Base-by-base conservation (phyloP, 2,113 vertebrate species). In the Oceanites oceanicus region DNA sequence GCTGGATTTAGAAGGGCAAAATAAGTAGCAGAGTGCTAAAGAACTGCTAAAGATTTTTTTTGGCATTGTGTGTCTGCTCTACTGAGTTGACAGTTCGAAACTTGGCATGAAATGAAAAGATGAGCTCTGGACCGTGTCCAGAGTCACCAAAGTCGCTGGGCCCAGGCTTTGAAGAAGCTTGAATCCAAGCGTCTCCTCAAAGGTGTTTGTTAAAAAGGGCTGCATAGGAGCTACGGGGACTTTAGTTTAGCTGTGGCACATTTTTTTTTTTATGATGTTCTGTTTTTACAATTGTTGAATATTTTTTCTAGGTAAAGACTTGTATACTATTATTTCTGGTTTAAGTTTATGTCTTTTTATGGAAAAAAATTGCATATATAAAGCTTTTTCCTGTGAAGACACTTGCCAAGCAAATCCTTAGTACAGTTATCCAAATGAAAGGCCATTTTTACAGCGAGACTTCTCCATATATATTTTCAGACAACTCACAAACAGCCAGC, bases 41-140 rank as follows among this genome's bases (percentile, higher is more conserved):
- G 86, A 91, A 79, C 58, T 58, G 84, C 83, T 88, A 6, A 85
- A 78, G 74, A 68, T 61, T 90, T 68, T 63, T 89, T 90, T 83
- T 93, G 90, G n/a, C 71, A 5, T 72, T 74, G 50, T 40, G 38
- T 8, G 23, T 61, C 61, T 47, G 36, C 75, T 92, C 32, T 32
- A 12, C 66, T 77, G 86, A 73, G 25, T 9, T 66, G 83, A 84
- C 32, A 44, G 53, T 44, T 91, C 74, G 58, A 32, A 42, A 72
- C 85, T 82, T 96, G 96, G 90, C 90, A 18, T 22, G 10, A 7
- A 91, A 96, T 92, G n/a, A 90, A 95, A 96, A 94, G 81, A 91
- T 88, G 72, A 94, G 65, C 53, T 91, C 58, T 96, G 91, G 83
- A 42, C 13, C 15, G 1, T 10, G 2, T 40, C 74, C 90, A 94